These are phyloP conservation scores for Petrophora chlorosata DNA, from an alignment of 2,888 invertebrate genomes.

Conservation along the genomic window DNA sequence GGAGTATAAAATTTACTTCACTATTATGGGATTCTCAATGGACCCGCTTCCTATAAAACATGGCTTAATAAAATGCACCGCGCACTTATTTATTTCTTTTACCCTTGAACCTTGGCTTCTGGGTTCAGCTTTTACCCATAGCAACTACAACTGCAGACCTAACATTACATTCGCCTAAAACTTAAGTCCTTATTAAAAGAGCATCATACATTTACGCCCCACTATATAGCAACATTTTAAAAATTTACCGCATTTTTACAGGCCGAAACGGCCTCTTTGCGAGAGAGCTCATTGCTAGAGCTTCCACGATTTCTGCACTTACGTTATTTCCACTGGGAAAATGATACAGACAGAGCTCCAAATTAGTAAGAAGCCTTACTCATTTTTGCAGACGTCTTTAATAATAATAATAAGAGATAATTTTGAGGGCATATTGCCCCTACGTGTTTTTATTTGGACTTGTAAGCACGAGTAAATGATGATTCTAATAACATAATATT, in stretches of 20 bases:
- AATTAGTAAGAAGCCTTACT: conserved; percentile 25
- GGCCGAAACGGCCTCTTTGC: conserved; percentile 26
- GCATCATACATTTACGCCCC: neutral
- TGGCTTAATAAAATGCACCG: no score
- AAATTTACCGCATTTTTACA: conserved; percentile 23
- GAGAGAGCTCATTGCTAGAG: conserved; percentile 35
- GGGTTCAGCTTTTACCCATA: no score
- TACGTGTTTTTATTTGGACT: neutral
- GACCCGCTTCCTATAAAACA: no score
- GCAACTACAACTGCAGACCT: no score
- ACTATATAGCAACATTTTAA: conserved; percentile 16
- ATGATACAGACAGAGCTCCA: conserved; percentile 31
- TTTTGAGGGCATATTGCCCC: neutral
- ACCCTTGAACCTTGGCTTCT: no score
- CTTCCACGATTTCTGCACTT: conserved; percentile 41
- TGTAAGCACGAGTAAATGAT: no score
- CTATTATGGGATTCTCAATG: no score
- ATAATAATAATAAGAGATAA: neutral
- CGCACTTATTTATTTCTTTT: no score
- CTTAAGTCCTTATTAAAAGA: no score
- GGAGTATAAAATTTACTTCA: no score
- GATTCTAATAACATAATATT: no score
- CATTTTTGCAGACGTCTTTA: conserved; percentile 12
- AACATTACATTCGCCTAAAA: no score
- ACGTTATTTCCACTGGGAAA: conserved; percentile 49